phyloP scores from a whole-genome alignment of 1,140 invertebrate species.

The Pteromalus puparum region DNA sequence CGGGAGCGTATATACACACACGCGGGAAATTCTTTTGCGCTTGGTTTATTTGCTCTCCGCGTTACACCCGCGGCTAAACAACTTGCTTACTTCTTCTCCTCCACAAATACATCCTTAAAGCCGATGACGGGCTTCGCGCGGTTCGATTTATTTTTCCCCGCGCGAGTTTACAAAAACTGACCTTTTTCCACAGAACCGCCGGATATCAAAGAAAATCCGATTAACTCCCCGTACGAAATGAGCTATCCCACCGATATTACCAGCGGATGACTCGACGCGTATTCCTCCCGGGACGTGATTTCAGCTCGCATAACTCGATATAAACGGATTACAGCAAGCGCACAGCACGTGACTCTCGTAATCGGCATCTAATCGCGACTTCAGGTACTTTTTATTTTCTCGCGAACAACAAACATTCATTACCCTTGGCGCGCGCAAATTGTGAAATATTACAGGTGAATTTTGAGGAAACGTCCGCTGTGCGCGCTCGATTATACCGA shows the following conservation, averaged over 20 bases:
- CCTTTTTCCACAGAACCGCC: background rate
- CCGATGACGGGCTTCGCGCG: too few species aligned
- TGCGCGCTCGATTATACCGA: background rate
- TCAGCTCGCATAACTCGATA: background rate
- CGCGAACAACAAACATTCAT: conserved; percentile 13
- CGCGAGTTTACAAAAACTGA: background rate
- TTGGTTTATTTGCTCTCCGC: background rate
- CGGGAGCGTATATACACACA: background rate
- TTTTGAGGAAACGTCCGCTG: conserved; percentile 12
- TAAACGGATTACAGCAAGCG: background rate
- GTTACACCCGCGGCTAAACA: background rate
- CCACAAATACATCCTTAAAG: too few species aligned
- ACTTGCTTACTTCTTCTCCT: too few species aligned
- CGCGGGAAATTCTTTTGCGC: background rate
- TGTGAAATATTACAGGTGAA: conserved; percentile 30
- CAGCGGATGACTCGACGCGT: background rate
- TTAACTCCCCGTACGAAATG: background rate
- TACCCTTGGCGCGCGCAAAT: background rate
- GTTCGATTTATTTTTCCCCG: background rate
- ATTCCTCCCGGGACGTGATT: background rate
- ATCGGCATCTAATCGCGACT: background rate
- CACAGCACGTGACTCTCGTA: background rate
- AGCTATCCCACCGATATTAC: too few species aligned
- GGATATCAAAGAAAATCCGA: background rate
- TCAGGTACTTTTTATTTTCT: background rate